Evolutionary conservation across 2,797 vertebrate genomes (phyloP), one percentile per base, ranked within the genome.

Genomic region (Emydoidea blandingii): DNA sequence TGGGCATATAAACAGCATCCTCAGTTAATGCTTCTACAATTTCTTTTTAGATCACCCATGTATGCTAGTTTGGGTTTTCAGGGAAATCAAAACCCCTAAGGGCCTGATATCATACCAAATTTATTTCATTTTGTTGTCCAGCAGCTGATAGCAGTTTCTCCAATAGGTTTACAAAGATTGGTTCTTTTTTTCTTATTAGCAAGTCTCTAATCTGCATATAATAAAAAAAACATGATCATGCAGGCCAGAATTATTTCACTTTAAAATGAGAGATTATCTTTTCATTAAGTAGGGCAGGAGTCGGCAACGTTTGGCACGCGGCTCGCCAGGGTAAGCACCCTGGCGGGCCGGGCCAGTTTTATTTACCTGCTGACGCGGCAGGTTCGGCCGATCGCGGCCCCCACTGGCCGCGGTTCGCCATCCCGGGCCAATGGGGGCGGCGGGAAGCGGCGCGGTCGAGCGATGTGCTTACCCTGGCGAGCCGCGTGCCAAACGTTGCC

Each of bases 91-190:
- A 92, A 85, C 11, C 31, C 34, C 80, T 85, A 81, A 62, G 16
- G 12, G n/a, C 6, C 62, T 78, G 47, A 65, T 29, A 57, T 27
- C 27, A 59, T 31, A 31, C 57, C 27, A 31, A 59, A 59, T 59
- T 27, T 59, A 29, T 59, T 59, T 29, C 27, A 31, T 59, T 59
- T 59, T 29, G 57, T 59, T 59, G 27, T 79, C 74, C 15, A 16
- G 62, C 2, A 21, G 74, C 8, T 65, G 86, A 86, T 90, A 91
- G 62, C 1, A 59, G 50, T 3, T 0, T 0, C 3, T 49, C 85
- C 54, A 57, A 80, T 21, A 81, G 27, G n/a, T 80, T 76, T 25
- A 49, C 2, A 5, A 2, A n/a, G 27, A 47, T 68, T 47, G 65
- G 8, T 59, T 6, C 23, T 68, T 23, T 10, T 74, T 76, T 91